These are phyloP conservation scores for Rhimphoctona megacephalus DNA, from an alignment of 2,888 invertebrate species.

Conservation along the genomic window DNA sequence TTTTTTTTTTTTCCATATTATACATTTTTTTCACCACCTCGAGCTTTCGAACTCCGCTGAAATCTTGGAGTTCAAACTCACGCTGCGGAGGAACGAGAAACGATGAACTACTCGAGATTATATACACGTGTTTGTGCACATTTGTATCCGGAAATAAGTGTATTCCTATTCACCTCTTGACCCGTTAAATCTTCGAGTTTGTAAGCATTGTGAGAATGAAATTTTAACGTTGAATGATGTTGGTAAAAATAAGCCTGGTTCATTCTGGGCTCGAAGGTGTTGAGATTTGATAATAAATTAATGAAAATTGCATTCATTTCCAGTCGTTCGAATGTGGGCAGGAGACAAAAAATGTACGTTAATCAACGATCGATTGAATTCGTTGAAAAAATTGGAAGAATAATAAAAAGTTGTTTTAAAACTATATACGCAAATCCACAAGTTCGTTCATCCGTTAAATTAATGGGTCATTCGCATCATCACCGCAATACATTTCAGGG, in stretches of 20 bases:
- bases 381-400: conserved; percentile 1
- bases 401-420: conserved; percentile 3
- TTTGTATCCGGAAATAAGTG: conserved; percentile 60
- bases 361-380: not conserved
- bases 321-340: not conserved
- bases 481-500: conserved; percentile 58
- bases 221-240: conserved; percentile 7
- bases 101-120: conserved; percentile 52
- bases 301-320: not conserved
- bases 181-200: conserved; percentile 45
- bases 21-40: conserved; percentile 17
- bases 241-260: not conserved
- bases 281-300: not conserved
- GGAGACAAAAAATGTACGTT: not conserved
- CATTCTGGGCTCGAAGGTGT: not conserved
- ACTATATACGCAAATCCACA: not conserved
- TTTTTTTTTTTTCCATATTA: not conserved
- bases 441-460: conserved; percentile 62
- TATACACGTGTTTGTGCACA: not conserved
- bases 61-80: conserved; percentile 19
- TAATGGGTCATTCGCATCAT: conserved; percentile 42
- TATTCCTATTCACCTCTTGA: conserved; percentile 50
- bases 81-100: conserved; percentile 14
- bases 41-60: not conserved
- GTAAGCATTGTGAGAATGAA: conserved; percentile 53